Conservation (phyloP, 2,888 invertebrate genomes). For the Drepanosiphum platanoidis region DNA sequence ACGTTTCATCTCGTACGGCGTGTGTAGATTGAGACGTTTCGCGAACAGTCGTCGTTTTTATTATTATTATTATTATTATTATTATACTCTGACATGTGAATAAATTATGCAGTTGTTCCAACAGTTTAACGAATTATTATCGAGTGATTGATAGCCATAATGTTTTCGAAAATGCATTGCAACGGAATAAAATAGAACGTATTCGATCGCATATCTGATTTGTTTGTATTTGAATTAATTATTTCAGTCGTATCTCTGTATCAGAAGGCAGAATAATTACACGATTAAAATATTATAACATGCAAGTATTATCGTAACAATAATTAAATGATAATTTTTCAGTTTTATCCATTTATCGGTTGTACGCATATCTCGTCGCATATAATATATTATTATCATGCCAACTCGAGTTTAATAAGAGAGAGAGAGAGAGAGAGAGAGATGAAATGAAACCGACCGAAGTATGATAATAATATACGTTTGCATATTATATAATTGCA, state of each 20-base stretch:
- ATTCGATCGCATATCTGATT: not conserved
- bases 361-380: not conserved
- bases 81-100: not conserved
- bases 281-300: not conserved
- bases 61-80: not conserved
- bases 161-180: not conserved
- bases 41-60: not conserved
- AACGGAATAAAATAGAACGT: not conserved
- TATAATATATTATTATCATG: slow-evolving; percentile 5
- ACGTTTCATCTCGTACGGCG: not conserved
- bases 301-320: not conserved
- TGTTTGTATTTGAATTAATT: not conserved
- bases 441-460: no score
- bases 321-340: not conserved
- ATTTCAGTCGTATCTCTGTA: not conserved
- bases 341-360: slow-evolving; percentile 22
- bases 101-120: not conserved
- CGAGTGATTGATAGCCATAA: not conserved
- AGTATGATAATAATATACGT: no score
- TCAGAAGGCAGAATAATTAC: not conserved
- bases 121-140: not conserved
- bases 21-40: no score
- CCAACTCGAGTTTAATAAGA: not conserved
- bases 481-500: no score
- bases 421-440: no score